These are phyloP conservation scores for Sebastes minor DNA, from an alignment of 2,797 vertebrate species.

Conservation along the genomic window DNA sequence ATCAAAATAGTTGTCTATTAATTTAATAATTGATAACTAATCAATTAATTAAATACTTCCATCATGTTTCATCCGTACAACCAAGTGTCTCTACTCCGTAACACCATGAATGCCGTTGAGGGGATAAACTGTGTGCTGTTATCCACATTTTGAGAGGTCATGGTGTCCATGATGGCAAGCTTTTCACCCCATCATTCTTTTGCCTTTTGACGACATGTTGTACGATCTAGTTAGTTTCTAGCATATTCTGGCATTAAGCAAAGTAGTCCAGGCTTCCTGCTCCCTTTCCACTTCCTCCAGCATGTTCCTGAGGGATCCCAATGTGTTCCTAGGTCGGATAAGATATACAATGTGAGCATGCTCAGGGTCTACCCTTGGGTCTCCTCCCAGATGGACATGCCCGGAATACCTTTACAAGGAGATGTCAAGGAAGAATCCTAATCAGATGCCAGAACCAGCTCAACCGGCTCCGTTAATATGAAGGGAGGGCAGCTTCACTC, in stretches of 20 bases:
- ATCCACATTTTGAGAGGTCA: neutral
- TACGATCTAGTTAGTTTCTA: neutral
- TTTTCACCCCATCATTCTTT: neutral
- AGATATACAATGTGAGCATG: neutral
- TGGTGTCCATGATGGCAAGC: neutral
- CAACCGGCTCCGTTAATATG: neutral
- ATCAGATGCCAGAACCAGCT: neutral
- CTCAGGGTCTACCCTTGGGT: neutral
- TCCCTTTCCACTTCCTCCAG: neutral
- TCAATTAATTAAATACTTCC: too few species aligned
- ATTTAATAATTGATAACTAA: too few species aligned
- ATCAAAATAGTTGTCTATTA: too few species aligned
- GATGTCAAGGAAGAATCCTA: neutral
- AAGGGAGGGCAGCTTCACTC: neutral
- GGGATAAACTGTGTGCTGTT: neutral
- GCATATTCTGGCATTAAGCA: neutral
- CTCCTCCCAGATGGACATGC: neutral
- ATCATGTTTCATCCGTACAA: neutral
- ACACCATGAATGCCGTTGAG: neutral
- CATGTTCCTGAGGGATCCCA: neutral
- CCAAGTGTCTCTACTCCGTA: neutral
- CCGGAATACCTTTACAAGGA: neutral
- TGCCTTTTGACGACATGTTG: neutral
- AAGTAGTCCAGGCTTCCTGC: neutral
- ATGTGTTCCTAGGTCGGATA: neutral